Evolutionary conservation across 2,797 vertebrate genomes (phyloP).

Genomic region (Rhinoraja longicauda): DNA sequence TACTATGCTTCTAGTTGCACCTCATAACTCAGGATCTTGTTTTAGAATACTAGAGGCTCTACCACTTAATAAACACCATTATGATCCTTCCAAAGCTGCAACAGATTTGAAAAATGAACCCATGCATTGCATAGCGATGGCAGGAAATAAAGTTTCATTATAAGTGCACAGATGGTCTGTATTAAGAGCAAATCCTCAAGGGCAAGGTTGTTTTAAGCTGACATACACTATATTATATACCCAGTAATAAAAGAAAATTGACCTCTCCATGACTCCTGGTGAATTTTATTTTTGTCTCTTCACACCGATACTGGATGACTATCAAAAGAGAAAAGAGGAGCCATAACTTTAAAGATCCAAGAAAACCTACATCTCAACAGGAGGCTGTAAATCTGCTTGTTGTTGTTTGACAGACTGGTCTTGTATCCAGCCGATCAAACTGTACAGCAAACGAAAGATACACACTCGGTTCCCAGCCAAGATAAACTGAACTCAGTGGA

Average conservation of each 20-base stretch:
- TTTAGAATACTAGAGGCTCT: conserved; percentile 27
- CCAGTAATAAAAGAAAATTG: conserved; percentile 72
- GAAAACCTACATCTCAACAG: conserved; percentile 56
- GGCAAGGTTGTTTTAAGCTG: conserved; percentile 75
- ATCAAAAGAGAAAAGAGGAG: conserved; percentile 63
- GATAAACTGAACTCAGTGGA: conserved; percentile 50
- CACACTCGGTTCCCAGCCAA: conserved; percentile 53
- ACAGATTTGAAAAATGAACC: conserved; percentile 56
- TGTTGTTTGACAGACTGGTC: conserved; percentile 68
- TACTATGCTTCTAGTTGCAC: conserved; percentile 19
- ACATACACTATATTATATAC: conserved; percentile 75
- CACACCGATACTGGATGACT: conserved; percentile 60
- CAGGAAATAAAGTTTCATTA: conserved; percentile 72
- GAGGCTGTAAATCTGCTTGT: conserved; percentile 61
- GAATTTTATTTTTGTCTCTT: conserved; percentile 58
- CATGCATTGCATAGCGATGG: conserved; percentile 58
- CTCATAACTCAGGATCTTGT: conserved; percentile 29
- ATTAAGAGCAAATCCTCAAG: conserved; percentile 76
- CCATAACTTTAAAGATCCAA: conserved; percentile 64
- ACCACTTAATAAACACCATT: conserved; percentile 33
- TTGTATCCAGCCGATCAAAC: conserved; percentile 58
- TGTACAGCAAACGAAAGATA: conserved; percentile 64
- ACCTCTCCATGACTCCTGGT: conserved; percentile 70
- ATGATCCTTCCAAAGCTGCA: conserved; percentile 42
- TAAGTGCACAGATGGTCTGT: conserved; percentile 83